These are phyloP conservation scores for Philonicus albiceps DNA, from an alignment of 2,888 invertebrate genomes.

Conservation along the genomic window DNA sequence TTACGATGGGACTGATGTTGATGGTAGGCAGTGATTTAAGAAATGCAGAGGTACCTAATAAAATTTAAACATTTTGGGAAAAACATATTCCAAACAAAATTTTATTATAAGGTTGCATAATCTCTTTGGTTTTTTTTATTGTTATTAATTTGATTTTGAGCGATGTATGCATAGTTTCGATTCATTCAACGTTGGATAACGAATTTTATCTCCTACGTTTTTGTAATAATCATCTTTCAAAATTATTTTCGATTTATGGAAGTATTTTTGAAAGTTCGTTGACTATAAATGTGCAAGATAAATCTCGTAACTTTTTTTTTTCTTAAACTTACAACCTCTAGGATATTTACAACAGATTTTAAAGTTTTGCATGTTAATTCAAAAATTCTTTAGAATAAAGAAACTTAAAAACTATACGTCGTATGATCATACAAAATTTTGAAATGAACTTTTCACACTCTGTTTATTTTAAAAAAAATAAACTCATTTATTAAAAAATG, in stretches of 20 bases:
- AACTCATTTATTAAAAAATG: too few relatives aligned
- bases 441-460: too few relatives aligned
- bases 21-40: background rate
- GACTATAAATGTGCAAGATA: background rate
- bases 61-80: background rate
- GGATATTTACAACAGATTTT: background rate
- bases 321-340: background rate
- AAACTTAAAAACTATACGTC: too few relatives aligned
- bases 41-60: background rate
- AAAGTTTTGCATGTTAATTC: too few relatives aligned
- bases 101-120: background rate
- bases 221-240: background rate
- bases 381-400: too few relatives aligned
- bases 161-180: background rate
- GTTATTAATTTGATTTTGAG: background rate
- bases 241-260: background rate
- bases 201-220: too few relatives aligned
- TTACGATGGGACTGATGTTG: background rate
- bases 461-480: too few relatives aligned
- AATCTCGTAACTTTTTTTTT: background rate
- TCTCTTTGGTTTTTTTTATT: background rate
- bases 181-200: background rate
- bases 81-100: background rate
- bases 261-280: background rate
- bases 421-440: too few relatives aligned